Base-by-base conservation (phyloP, 2,113 vertebrate species). In the Mirza zaza region DNA sequence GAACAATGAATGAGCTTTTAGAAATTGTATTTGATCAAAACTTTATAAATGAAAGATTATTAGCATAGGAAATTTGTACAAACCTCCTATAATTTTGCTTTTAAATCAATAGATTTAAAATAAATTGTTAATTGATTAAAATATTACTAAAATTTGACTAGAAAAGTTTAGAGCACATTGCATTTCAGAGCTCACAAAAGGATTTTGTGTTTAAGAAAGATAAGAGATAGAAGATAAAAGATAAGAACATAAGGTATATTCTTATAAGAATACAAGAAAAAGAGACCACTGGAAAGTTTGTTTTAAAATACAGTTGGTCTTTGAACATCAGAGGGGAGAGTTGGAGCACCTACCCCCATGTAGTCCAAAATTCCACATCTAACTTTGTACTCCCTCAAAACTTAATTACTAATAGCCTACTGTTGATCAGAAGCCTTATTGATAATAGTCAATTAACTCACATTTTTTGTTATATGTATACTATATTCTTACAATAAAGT, bases 41-140 rank as follows among this genome's bases (percentile, higher is more conserved):
- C 45, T 45, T 95, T 59, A 63, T 52, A 90, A 95, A 90, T 83
- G 32, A 91, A 86, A 32, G 50, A 39, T 34, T 96, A 91, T 87
- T 97, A 93, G 84, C 52, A 2, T 29, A 71, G 14, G 2, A 63
- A 83, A 95, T 4, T 59, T 70, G 85, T 2, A 80, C 4, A 97
- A 91, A 92, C 45, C 1, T 83, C 0, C 63, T 98, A 21, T 70
- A 61, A 81, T 88, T 97, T 94, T 88, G 13, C 13, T 23, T 77
- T 25, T 29, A 8, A 3, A 10, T 8, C 52, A 71, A 77, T 85
- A 68, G 27, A 67, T 97, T 95, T 96, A 95, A 23, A 81, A 81
- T 9, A 8, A 95, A 27, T 86, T 63, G 3, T 6, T 79, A 65
- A 81, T 57, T 81, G 21, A 89, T 87, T 92, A 95, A 97, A 87